Evolutionary conservation across 1,140 invertebrate genomes (phyloP).

Genomic region (Daktulosphaira vitifoliae): DNA sequence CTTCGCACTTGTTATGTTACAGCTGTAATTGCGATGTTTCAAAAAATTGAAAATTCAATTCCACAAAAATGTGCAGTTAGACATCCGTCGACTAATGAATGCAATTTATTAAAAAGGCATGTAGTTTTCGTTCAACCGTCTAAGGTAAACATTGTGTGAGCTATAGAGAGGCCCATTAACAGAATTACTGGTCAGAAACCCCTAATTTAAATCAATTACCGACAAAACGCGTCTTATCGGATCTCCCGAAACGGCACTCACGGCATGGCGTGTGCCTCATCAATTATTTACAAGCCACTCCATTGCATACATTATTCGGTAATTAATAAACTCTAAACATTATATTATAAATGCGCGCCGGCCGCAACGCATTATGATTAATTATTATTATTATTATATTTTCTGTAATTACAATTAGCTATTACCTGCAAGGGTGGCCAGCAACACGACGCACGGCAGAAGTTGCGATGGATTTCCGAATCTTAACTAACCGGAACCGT

Average conservation of each 20-base stretch:
- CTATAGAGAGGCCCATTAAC: conserved; percentile 16
- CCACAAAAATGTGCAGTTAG: no score
- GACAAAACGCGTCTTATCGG: conserved; percentile 33
- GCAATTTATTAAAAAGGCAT: no score
- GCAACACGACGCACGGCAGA: no score
- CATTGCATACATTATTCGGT: conserved; percentile 26
- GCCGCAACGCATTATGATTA: not conserved
- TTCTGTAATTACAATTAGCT: not conserved
- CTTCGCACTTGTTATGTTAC: no score
- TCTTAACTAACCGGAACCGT: not conserved
- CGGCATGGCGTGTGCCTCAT: conserved; percentile 29
- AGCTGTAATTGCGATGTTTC: no score
- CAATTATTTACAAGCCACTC: conserved; percentile 27
- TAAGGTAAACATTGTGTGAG: no score
- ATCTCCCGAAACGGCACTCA: conserved; percentile 20
- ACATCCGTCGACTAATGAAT: no score
- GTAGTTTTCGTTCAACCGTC: no score
- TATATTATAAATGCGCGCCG: conserved; percentile 2
- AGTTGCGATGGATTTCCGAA: not conserved
- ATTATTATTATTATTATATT: conserved; percentile 12
- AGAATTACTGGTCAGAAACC: conserved; percentile 28
- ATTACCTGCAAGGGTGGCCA: no score
- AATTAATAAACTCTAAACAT: conserved; percentile 27
- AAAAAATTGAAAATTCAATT: no score
- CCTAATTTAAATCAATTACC: conserved; percentile 34